Percentiles rank a stretch among this genome's conserved stretches.
phyloP scores from a whole-genome alignment of 2,888 invertebrate genomes.

The Volucella bombylans region DNA sequence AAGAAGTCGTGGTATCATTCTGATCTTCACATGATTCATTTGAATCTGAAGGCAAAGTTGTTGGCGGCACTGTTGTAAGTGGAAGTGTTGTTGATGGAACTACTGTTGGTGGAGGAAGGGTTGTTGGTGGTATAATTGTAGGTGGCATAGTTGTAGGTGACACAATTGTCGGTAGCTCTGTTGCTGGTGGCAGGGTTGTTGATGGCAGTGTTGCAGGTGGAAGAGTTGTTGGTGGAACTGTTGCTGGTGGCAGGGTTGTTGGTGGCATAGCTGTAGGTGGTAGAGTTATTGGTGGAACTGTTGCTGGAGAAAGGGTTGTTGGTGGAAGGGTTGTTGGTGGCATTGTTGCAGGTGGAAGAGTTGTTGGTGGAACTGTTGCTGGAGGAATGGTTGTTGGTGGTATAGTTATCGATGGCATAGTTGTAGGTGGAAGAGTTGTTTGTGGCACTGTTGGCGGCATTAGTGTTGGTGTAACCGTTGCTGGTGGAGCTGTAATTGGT shows the following conservation, averaged over 20 bases:
- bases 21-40: too few species aligned
- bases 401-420: slow-evolving; percentile 8
- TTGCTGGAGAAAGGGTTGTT: neutral
- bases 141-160: neutral
- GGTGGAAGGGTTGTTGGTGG: neutral
- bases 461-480: neutral
- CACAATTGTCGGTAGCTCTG: neutral
- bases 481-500: too few species aligned
- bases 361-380: neutral
- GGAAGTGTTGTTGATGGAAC: neutral
- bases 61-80: neutral
- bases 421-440: neutral
- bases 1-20: neutral
- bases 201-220: neutral
- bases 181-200: neutral
- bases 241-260: neutral
- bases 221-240: neutral
- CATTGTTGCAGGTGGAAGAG: neutral
- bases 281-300: neutral
- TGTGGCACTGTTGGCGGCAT: neutral
- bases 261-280: neutral
- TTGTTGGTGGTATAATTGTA: neutral
- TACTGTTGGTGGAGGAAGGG: neutral
- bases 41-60: neutral
- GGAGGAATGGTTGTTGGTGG: neutral